Evolutionary conservation across 2,797 vertebrate species (phyloP), one percentile per base, ranked within the genome.

Genomic region (Melopsittacus undulatus): DNA sequence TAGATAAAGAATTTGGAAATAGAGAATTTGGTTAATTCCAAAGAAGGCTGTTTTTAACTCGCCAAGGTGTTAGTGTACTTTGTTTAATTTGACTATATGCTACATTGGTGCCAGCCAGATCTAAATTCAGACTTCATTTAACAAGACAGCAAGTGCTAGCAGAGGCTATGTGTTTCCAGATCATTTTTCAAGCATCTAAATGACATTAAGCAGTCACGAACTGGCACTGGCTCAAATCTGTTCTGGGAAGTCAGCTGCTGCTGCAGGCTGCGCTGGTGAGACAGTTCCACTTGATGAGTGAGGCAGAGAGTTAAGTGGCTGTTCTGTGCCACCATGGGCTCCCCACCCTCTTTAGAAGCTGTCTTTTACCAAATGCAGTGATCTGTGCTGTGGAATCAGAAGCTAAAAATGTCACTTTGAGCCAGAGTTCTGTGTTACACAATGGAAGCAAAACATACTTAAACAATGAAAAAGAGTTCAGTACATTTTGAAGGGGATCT

Each of bases 201-300:
- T 85, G 83, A 83, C 42, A n/a, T 38, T 26, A 42, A 51, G 73
- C 57, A 79, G 77, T 45, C 72, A 56, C 0, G 0, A 88, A 42
- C 73, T 85, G 94, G 73, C 80, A 42, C 26, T 5, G 42, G 61
- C 36, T 87, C 93, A 95, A 15, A 79, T 36, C 72, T 89, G 57
- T 94, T 75, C 80, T 82, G 86, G 75, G 63, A 92, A 92, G 67
- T 43, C 23, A 56, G 6, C 24, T 21, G 42, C n/a, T 0, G 42
- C n/a, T 83, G n/a, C 22, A 27, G 56, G 16, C 49, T 29, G 49
- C 0, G 0, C 56, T 62, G 54, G 32, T 13, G 48, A 48, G 62
- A n/a, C 26, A 6, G 46, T 52, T 36, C 30, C 9, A 0, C 46
- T 48, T 0, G 1, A 40, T 2, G 3, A 59, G 20, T 4, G 12